Evolutionary conservation across 2,113 vertebrate genomes (phyloP).

Genomic region (Arvicanthis niloticus): DNA sequence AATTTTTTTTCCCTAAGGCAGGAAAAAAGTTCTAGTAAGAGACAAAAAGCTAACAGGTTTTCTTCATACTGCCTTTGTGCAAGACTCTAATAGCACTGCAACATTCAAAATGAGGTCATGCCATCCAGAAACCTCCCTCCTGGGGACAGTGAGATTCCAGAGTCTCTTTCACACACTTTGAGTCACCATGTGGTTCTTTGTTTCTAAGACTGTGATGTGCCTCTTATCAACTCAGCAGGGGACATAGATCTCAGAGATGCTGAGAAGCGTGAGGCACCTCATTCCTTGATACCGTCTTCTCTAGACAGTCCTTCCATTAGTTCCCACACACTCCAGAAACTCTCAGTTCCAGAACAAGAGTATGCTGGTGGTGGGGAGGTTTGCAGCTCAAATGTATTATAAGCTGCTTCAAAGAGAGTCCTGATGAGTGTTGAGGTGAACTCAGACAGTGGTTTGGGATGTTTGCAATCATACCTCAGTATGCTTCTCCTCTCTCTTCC

Average conservation of each 20-base stretch:
- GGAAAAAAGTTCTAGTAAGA: slow-evolving; percentile 55
- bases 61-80: slow-evolving; percentile 60
- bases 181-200: slow-evolving; percentile 82
- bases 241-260: slow-evolving; percentile 83
- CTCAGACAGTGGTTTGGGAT: not conserved
- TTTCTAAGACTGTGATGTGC: slow-evolving; percentile 85
- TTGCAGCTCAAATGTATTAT: slow-evolving; percentile 83
- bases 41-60: slow-evolving; percentile 48
- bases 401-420: slow-evolving; percentile 86
- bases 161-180: slow-evolving; percentile 81
- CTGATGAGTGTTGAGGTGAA: slow-evolving; percentile 71
- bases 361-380: slow-evolving; percentile 65
- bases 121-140: slow-evolving; percentile 72
- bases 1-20: slow-evolving; percentile 66
- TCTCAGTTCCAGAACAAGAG: slow-evolving; percentile 84
- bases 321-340: slow-evolving; percentile 82
- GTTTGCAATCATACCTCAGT: not conserved
- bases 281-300: slow-evolving; percentile 85
- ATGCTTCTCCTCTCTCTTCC: slow-evolving; percentile 55
- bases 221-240: slow-evolving; percentile 87
- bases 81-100: slow-evolving; percentile 54
- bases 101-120: slow-evolving; percentile 80
- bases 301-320: slow-evolving; percentile 88
- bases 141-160: slow-evolving; percentile 80
- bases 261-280: slow-evolving; percentile 85